Percentiles rank a stretch among this genome's conserved stretches.
Evolutionary conservation across 2,888 invertebrate species (phyloP).

Genomic region (Sinodicranocentrus sp.): DNA sequence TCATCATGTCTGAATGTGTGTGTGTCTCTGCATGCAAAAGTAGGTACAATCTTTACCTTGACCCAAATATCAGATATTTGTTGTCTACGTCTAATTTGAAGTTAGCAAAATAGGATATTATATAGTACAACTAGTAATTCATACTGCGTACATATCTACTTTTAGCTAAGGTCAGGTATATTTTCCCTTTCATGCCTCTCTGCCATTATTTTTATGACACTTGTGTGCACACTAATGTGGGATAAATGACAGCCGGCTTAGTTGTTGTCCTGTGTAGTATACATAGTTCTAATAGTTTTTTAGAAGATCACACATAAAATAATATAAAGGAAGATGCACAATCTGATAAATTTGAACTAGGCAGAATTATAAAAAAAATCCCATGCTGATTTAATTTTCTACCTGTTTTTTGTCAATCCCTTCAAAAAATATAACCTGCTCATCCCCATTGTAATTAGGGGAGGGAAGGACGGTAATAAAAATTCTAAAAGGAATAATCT

Average conservation of each 20-base stretch:
- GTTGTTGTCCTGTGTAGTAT: not conserved
- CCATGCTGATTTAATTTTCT: no score
- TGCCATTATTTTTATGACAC: not conserved
- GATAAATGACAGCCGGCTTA: slow-evolving; percentile 13
- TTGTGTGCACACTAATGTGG: not conserved
- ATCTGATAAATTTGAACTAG: no score
- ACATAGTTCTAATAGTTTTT: no score
- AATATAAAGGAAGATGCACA: not conserved
- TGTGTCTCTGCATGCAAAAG: slow-evolving; percentile 34
- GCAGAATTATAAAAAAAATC: no score
- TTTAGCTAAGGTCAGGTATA: slow-evolving; percentile 33
- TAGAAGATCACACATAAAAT: no score
- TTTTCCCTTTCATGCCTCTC: not conserved
- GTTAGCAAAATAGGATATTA: not conserved
- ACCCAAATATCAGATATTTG: slow-evolving; percentile 46
- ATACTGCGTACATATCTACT: not conserved
- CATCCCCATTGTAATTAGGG: no score
- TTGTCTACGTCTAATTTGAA: slow-evolving; percentile 28
- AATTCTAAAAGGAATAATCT: no score
- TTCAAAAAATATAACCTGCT: no score
- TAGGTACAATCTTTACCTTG: slow-evolving; percentile 65
- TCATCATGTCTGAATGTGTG: no score
- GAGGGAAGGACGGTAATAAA: no score
- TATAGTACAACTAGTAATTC: not conserved
- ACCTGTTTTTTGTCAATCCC: no score